These are phyloP conservation scores for Patiria miniata DNA, from an alignment of 35 echinoderm and acorn worm genomes.

Conservation along the genomic window DNA sequence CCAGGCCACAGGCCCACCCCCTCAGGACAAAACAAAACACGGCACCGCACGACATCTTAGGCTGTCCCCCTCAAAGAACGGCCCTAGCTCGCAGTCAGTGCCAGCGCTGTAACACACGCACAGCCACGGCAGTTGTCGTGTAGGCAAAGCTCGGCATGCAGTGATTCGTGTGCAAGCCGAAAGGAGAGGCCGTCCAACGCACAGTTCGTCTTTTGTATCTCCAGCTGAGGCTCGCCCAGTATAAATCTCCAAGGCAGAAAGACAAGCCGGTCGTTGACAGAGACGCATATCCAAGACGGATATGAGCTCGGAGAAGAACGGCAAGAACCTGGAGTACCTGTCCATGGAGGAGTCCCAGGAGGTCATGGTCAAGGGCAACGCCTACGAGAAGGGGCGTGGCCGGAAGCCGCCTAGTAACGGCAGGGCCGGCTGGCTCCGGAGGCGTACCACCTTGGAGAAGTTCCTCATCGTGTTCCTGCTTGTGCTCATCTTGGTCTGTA, in stretches of 20 bases:
- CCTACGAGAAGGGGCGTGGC: slow-evolving; percentile 21
- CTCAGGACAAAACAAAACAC: no score
- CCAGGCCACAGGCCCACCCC: no score
- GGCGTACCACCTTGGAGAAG: slow-evolving; percentile 40
- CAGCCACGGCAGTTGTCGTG: no score
- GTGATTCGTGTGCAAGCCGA: no score
- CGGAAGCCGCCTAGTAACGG: slow-evolving; percentile 16
- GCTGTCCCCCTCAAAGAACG: no score
- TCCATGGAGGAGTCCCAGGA: slow-evolving; percentile 35
- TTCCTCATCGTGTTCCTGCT: slow-evolving; percentile 39
- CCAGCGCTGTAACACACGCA: no score
- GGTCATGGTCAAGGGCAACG: slow-evolving; percentile 13
- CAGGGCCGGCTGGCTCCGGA: slow-evolving; percentile 15
- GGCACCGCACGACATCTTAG: no score
- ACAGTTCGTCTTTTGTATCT: no score
- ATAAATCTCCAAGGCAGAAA: not conserved
- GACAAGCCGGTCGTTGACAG: not conserved
- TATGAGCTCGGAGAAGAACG: slow-evolving; percentile 16
- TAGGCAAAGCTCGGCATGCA: no score
- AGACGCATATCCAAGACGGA: not conserved
- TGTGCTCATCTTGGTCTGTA: slow-evolving; percentile 21
- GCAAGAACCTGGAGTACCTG: slow-evolving; percentile 39
- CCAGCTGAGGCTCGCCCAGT: no score
- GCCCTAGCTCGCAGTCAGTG: no score
- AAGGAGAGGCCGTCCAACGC: no score